Conservation (phyloP, 64 coral and sea anemone genomes). For the Acropora tenuis region DNA sequence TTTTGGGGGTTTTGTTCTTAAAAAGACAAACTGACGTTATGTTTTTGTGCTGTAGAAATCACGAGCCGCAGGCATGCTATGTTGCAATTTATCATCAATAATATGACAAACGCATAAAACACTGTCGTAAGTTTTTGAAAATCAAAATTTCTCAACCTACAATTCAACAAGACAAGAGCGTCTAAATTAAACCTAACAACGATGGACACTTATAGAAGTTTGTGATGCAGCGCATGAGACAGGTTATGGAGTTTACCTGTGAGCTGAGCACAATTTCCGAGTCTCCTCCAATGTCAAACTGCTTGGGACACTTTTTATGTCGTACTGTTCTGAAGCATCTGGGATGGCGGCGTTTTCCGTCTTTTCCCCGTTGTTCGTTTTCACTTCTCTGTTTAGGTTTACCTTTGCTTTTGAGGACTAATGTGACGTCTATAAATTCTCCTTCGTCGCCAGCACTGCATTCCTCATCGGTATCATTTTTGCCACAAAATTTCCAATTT, state of each 20-base stretch:
- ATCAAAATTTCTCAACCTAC: no score
- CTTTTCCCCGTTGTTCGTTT: neutral
- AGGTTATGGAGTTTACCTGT: neutral
- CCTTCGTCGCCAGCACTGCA: conserved; percentile 19
- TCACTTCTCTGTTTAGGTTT: neutral
- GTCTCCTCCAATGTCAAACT: conserved; percentile 46
- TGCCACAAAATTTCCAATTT: conserved; percentile 29
- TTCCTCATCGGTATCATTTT: neutral
- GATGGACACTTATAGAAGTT: no score
- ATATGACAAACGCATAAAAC: no score
- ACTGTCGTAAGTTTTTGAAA: no score
- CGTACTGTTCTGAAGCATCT: neutral
- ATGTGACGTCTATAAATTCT: conserved; percentile 20
- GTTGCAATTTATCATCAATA: no score
- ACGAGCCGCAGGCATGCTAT: no score
- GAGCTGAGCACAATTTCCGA: conserved; percentile 44
- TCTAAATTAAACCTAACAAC: no score
- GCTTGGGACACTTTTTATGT: conserved; percentile 20
- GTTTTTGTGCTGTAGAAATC: no score
- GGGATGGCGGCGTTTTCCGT: neutral
- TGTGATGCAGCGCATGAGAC: no score
- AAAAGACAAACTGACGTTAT: no score
- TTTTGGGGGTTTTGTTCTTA: no score
- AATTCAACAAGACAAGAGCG: no score
- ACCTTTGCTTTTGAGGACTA: conserved; percentile 25